Evolutionary conservation across 2,113 vertebrate genomes (phyloP).

Genomic region (Laticauda laticaudata): DNA sequence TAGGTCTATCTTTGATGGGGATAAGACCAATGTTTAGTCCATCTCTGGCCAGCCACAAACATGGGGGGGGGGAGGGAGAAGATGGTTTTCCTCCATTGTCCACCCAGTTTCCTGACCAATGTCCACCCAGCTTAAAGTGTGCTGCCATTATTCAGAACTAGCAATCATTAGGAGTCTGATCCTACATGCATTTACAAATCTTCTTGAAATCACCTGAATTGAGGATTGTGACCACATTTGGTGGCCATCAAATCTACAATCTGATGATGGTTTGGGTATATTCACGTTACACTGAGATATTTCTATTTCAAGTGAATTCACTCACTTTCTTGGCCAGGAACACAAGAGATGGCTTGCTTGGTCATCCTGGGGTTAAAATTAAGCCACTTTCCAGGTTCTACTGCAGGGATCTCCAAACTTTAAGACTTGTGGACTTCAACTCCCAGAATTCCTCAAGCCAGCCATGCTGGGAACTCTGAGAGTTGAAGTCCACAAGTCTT

Average conservation of each 20-base stretch:
- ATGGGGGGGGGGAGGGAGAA: background rate
- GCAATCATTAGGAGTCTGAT: background rate
- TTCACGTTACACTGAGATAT: background rate
- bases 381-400: background rate
- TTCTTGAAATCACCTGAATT: background rate
- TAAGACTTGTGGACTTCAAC: too few species aligned
- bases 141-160: background rate
- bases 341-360: background rate
- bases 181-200: background rate
- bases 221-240: background rate
- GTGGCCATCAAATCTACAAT: background rate
- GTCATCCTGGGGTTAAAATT: background rate
- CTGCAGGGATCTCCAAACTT: too few species aligned
- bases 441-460: background rate
- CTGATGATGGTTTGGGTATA: background rate
- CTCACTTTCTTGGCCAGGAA: background rate
- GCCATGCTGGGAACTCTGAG: background rate
- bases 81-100: too few species aligned
- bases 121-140: background rate
- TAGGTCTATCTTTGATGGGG: background rate
- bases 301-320: background rate
- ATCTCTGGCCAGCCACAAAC: background rate
- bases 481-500: background rate
- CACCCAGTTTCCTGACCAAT: too few species aligned
- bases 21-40: background rate